A percentile compares a stretch with the other conserved stretches of the same genome.
These are phyloP conservation scores for Ceratina calcarata DNA, from an alignment of 1,140 invertebrate species.

Conservation along the genomic window DNA sequence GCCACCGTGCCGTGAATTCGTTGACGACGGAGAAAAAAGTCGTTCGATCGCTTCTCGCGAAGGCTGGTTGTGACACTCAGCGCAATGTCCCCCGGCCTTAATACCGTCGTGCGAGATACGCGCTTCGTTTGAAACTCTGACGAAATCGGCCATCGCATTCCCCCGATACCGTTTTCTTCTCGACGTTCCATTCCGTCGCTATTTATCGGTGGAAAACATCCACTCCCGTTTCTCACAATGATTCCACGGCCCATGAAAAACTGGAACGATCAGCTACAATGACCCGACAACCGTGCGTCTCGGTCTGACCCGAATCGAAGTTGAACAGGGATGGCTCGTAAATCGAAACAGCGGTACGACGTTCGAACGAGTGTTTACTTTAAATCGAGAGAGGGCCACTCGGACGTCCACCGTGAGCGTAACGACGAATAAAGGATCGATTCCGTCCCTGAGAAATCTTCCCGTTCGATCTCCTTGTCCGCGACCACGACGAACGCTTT, in stretches of 20 bases:
- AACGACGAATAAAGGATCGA: constrained; percentile 36
- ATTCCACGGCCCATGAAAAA: constrained; percentile 2
- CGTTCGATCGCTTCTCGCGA: constrained; percentile 51
- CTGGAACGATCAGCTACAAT: constrained; percentile 16
- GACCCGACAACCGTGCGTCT: not conserved
- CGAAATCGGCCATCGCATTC: constrained; percentile 56
- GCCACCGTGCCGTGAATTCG: constrained; percentile 61
- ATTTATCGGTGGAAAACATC: constrained; percentile 28
- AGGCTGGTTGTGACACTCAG: constrained; percentile 28
- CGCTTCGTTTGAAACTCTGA: constrained; percentile 44
- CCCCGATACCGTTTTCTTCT: constrained; percentile 41
- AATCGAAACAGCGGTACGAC: constrained; percentile 16
- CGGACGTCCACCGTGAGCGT: not conserved
- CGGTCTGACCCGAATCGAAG: not conserved
- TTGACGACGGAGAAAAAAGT: constrained; percentile 55
- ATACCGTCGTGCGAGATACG: constrained; percentile 57
- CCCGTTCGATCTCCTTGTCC: constrained; percentile 49
- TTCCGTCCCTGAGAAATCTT: constrained; percentile 30
- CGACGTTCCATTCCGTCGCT: constrained; percentile 38
- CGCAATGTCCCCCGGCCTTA: constrained; percentile 45
- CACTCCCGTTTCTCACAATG: constrained; percentile 28
- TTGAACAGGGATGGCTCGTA: constrained; percentile 20
- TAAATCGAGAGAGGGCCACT: constrained; percentile 24
- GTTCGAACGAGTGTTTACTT: constrained; percentile 23
- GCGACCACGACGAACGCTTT: constrained; percentile 3